Percentiles rank a stretch among this genome's conserved stretches.
Evolutionary conservation across 2,797 vertebrate genomes (phyloP).

Genomic region (Echeneis naucrates): DNA sequence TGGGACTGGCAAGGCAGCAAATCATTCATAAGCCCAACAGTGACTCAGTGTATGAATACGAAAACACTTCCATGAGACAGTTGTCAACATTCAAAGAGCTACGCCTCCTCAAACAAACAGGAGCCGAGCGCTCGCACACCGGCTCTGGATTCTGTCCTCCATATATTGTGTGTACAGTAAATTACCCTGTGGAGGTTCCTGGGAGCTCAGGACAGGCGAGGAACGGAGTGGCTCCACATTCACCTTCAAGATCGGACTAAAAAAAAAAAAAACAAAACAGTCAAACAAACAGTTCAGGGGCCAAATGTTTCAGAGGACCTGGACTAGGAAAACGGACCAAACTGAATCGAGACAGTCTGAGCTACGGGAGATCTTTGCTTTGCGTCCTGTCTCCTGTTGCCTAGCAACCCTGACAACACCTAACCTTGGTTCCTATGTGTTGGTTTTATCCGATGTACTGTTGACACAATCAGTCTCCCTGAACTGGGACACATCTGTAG

Average conservation of each 20-base stretch:
- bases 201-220: conserved; percentile 23
- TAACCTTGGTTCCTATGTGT: too few relatives aligned
- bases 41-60: conserved; percentile 29
- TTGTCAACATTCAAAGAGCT: conserved; percentile 24
- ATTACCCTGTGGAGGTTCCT: conserved; percentile 62
- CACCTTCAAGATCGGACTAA: conserved; percentile 61
- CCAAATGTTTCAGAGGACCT: too few relatives aligned
- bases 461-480: too few relatives aligned
- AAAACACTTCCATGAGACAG: conserved; percentile 24
- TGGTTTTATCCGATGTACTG: too few relatives aligned
- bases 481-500: too few relatives aligned
- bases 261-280: conserved; percentile 14
- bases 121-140: conserved; percentile 3
- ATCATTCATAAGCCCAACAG: conserved; percentile 10
- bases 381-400: too few relatives aligned
- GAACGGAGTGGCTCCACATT: conserved; percentile 37
- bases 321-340: too few relatives aligned
- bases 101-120: conserved; percentile 25
- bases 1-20: conserved; percentile 2
- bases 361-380: too few relatives aligned
- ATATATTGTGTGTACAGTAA: conserved; percentile 9
- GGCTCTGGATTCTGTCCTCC: conserved; percentile 8
- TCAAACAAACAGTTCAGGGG: conserved; percentile 17
- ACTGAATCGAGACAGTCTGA: too few relatives aligned
- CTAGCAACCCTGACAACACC: too few relatives aligned